A percentile compares a stretch with the other conserved stretches of the same genome.
Evolutionary conservation across 1,140 invertebrate genomes (phyloP).

Genomic region (Drosophila santomea): DNA sequence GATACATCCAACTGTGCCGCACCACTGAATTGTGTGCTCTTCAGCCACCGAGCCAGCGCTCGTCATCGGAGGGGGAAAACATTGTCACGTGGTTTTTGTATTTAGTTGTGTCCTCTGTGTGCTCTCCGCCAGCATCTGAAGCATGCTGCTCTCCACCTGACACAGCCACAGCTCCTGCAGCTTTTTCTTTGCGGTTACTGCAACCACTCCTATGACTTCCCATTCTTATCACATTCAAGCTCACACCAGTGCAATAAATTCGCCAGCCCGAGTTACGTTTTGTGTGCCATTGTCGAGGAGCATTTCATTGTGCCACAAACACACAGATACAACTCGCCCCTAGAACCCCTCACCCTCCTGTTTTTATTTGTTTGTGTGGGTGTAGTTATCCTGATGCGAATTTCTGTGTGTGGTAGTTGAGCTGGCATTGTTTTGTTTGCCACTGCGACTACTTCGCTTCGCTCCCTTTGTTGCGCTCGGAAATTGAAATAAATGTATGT

Average conservation of each 20-base stretch:
- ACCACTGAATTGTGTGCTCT: constrained; percentile 33
- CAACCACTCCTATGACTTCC: constrained; percentile 42
- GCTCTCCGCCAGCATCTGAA: neutral
- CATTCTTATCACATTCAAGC: constrained; percentile 14
- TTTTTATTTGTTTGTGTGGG: neutral
- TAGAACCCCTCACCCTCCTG: neutral
- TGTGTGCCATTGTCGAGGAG: constrained; percentile 34
- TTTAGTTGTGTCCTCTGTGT: constrained; percentile 57
- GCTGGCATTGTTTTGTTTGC: constrained; percentile 64
- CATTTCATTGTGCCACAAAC: constrained; percentile 36
- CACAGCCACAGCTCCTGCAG: constrained; percentile 23
- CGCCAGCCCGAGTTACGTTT: constrained; percentile 31
- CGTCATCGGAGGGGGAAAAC: constrained; percentile 47
- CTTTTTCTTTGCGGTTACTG: constrained; percentile 57
- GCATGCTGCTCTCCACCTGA: constrained; percentile 21
- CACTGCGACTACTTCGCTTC: constrained; percentile 24
- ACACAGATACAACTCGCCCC: constrained; percentile 16
- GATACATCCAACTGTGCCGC: constrained; percentile 14
- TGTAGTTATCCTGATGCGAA: constrained; percentile 19
- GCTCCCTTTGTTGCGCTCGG: constrained; percentile 62
- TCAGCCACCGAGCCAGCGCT: neutral
- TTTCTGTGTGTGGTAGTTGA: constrained; percentile 1
- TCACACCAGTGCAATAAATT: constrained; percentile 39
- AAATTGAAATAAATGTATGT: constrained; percentile 84
- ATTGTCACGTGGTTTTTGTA: constrained; percentile 81